These are phyloP conservation scores for Battus philenor DNA, from an alignment of 1,140 invertebrate genomes.

Conservation along the genomic window DNA sequence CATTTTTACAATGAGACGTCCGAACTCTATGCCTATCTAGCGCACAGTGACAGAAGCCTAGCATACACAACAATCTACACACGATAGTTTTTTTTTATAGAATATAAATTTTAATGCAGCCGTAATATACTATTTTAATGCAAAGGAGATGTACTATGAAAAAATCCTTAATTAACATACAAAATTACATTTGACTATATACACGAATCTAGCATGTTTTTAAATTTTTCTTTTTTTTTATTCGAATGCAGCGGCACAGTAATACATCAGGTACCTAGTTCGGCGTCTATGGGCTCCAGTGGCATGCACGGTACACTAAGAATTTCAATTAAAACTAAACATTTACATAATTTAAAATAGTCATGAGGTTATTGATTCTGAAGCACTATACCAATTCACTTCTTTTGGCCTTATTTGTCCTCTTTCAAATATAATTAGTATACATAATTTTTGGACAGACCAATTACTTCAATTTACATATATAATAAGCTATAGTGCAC, in stretches of 20 bases:
- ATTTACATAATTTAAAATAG: conserved; percentile 16
- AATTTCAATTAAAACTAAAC: conserved; percentile 42
- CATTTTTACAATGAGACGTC: conserved; percentile 72
- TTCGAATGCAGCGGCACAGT: conserved; percentile 42
- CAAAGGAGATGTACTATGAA: conserved; percentile 67
- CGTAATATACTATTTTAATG: conserved; percentile 65
- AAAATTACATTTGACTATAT: conserved; percentile 71
- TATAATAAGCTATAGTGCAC: conserved; percentile 65
- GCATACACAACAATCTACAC: conserved; percentile 72
- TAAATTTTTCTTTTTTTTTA: conserved; percentile 28
- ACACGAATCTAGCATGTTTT: conserved; percentile 65
- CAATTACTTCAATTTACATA: conserved; percentile 48
- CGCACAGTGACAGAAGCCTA: conserved; percentile 71
- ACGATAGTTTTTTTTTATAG: conserved; percentile 52
- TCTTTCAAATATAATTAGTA: conserved; percentile 28
- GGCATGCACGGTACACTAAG: conserved; percentile 58
- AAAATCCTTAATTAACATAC: conserved; percentile 67
- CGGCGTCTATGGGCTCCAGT: conserved; percentile 53
- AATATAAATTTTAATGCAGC: conserved; percentile 69
- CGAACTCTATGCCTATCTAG: conserved; percentile 64
- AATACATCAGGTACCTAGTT: conserved; percentile 49
- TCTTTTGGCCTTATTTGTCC: conserved; percentile 29
- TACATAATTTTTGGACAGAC: conserved; percentile 58
- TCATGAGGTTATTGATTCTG: conserved; percentile 14
- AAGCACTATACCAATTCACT: conserved; percentile 10